A percentile compares a stretch with the other conserved stretches of the same genome.
These are phyloP conservation scores for Carettochelys insculpta DNA, from an alignment of 2,113 vertebrate genomes.

Conservation along the genomic window DNA sequence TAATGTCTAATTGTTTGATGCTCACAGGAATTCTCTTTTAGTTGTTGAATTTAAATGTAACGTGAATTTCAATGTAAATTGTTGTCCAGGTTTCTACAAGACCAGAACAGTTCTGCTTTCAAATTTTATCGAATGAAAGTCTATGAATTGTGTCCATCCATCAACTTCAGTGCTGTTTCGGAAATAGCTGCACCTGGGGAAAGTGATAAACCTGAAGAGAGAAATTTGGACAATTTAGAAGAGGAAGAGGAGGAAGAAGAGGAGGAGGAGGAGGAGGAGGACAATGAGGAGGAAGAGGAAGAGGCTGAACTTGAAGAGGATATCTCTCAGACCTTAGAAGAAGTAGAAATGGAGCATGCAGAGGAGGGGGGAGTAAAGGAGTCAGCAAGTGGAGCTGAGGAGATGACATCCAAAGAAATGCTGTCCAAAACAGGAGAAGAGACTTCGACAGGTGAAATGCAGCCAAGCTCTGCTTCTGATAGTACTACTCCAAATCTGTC, in stretches of 20 bases:
- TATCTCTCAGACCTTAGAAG: conserved; percentile 39
- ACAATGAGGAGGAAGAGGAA: conserved; percentile 50
- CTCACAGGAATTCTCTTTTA: background rate
- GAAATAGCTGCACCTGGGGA: background rate
- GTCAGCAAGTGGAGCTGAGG: conserved; percentile 56
- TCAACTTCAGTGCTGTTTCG: conserved; percentile 51
- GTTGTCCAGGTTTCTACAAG: conserved; percentile 77
- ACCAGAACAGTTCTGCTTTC: conserved; percentile 78
- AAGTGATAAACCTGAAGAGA: background rate
- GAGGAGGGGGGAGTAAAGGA: conserved; percentile 65
- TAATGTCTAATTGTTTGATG: background rate
- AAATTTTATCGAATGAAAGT: conserved; percentile 79
- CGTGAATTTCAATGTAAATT: background rate
- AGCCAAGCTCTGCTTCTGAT: conserved; percentile 27
- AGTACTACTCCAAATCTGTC: conserved; percentile 33
- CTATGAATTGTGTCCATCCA: conserved; percentile 74
- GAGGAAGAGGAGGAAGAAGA: conserved; percentile 42
- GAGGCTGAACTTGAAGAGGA: conserved; percentile 55
- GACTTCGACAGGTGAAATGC: background rate
- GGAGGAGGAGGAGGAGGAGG: conserved; percentile 34
- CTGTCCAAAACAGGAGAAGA: conserved; percentile 15
- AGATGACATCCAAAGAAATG: conserved; percentile 1
- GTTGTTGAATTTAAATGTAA: background rate
- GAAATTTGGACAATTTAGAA: background rate
- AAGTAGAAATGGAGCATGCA: conserved; percentile 35